Base-by-base conservation (phyloP, 2,888 invertebrate genomes). In the Zaprionus bogoriensis region DNA sequence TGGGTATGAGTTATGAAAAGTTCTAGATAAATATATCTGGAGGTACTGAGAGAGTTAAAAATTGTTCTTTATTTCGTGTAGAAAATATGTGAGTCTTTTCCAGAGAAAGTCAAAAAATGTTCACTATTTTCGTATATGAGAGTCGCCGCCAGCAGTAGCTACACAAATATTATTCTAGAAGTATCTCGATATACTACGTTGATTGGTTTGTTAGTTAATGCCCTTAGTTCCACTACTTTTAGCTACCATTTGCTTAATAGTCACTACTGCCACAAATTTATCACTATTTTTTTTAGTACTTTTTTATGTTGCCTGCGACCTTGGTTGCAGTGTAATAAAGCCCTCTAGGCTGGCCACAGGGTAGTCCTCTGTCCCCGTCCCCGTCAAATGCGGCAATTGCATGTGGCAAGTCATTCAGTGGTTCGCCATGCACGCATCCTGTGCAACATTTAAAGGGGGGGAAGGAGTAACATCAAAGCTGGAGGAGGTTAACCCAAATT, bases 301-400 rank as follows among this genome's bases (percentile, higher is more conserved):
- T 36, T 36, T 17, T 36, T 36, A 36, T 36, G 32, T 47, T 7
- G 22, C 25, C 7, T 17, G 28, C 19, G 52, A 20, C 69, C 69
- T 69, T 69, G 65, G 23, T 7, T 42, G 54, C 41, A 54, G 4
- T 48, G 14, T n/a, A 12, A 32, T 25, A 45, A 12, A 58, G 32
- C 30, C 64, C 28, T 17, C 17, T 14, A 14, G 17, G 45, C 27
- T 52, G 57, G 36, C 52, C 65, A 60, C 30, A 41, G 1, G 9
- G 38, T 25, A 10, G n/a, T n/a, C n/a, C n/a, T n/a, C 25, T 32
- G 12, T 10, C 27, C 27, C 36, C 10, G 38, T 28, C 42, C 38
- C 30, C 41, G 57, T 36, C 68, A 72, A 79, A 82, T 77, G 80
- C 60, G 64, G 51, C 47, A 61, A 61, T 83, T 80, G 83, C 80